Conservation (phyloP, 2,888 invertebrate genomes). For the Erpobdella octoculata region DNA sequence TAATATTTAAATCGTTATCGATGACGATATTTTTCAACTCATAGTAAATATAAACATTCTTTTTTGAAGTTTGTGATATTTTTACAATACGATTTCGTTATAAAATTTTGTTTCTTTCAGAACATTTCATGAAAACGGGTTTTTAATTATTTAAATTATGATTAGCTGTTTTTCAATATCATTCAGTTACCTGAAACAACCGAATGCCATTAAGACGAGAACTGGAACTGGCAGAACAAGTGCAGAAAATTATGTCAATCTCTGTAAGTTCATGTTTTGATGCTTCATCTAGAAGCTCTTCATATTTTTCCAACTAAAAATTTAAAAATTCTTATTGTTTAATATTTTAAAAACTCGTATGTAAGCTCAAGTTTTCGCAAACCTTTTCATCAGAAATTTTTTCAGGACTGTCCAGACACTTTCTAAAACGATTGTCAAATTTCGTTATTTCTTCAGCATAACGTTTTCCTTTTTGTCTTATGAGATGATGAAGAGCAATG, state of each 20-base stretch:
- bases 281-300: conserved; percentile 29
- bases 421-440: conserved; percentile 31
- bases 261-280: conserved; percentile 27
- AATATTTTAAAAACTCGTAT: not conserved
- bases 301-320: conserved; percentile 24
- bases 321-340: too few relatives aligned
- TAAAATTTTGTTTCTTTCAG: too few relatives aligned
- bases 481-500: conserved; percentile 34
- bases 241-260: conserved; percentile 35
- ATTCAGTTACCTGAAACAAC: not conserved
- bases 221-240: conserved; percentile 32
- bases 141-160: too few relatives aligned
- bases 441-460: conserved; percentile 21
- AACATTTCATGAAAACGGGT: too few relatives aligned
- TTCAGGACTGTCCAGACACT: conserved; percentile 6
- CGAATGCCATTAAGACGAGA: conserved; percentile 7
- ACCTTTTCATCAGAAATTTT: conserved; percentile 19
- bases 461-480: conserved; percentile 25
- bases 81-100: too few relatives aligned
- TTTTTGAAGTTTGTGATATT: too few relatives aligned
- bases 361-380: too few relatives aligned
- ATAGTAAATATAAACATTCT: too few relatives aligned
- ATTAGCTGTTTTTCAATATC: conserved; percentile 42
- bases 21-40: too few relatives aligned
- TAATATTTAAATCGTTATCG: too few relatives aligned